Evolutionary conservation across 1,140 invertebrate species (phyloP).

Genomic region (Platorchestia sp.): DNA sequence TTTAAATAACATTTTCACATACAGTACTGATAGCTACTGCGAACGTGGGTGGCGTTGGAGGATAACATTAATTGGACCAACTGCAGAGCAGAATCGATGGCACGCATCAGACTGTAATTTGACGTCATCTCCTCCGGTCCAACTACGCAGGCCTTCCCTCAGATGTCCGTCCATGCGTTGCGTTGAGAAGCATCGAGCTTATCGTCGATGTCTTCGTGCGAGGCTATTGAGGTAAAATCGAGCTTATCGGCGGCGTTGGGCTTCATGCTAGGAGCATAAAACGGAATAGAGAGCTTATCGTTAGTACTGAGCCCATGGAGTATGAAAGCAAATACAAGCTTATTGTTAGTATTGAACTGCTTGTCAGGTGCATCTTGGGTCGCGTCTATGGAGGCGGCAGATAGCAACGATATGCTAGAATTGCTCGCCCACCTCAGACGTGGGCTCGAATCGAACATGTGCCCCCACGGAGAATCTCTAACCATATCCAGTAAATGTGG

Average conservation of each 20-base stretch:
- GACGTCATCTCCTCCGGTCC: neutral
- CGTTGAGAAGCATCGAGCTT: neutral
- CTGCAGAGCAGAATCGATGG: neutral
- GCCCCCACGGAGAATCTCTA: neutral
- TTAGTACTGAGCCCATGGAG: neutral
- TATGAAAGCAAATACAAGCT: neutral
- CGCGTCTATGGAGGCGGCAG: neutral
- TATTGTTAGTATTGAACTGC: neutral
- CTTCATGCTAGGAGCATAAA: neutral
- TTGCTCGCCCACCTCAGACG: neutral
- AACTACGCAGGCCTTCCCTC: neutral
- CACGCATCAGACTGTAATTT: neutral
- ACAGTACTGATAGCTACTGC: too few relatives aligned
- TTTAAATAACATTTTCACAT: too few relatives aligned
- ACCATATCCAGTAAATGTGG: neutral
- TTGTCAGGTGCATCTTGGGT: neutral
- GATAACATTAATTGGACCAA: neutral
- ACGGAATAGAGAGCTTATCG: slow-evolving; percentile 6
- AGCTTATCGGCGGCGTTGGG: neutral
- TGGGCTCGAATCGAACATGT: neutral
- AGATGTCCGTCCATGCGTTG: neutral
- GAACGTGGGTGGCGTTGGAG: neutral
- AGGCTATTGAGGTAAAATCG: neutral
- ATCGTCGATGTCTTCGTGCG: neutral
- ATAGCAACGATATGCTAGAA: neutral